Conservation (phyloP, 1,140 invertebrate genomes). For the Olivierus martensii region DNA sequence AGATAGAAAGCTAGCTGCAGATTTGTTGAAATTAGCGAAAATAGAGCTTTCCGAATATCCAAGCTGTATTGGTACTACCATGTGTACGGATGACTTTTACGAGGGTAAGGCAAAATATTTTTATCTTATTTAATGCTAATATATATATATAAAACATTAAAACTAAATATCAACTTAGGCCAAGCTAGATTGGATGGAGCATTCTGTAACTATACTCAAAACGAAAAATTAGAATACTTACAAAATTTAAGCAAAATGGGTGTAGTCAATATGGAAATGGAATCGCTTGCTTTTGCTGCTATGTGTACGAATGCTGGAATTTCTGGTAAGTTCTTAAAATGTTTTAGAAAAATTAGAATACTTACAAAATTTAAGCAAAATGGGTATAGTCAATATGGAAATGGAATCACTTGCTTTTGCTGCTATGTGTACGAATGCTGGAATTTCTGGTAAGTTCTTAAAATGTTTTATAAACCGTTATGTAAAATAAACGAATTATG, state of each 20-base stretch:
- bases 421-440: slow-evolving; percentile 84
- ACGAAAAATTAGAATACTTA: slow-evolving; percentile 81
- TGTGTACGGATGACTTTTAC: neutral
- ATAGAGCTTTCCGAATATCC: neutral
- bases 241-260: slow-evolving; percentile 56
- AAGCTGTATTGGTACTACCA: too few species aligned
- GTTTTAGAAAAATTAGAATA: slow-evolving; percentile 74
- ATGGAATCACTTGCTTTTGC: slow-evolving; percentile 93
- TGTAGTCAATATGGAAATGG: slow-evolving; percentile 97
- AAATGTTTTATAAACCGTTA: too few species aligned
- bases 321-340: slow-evolving; percentile 39
- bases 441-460: slow-evolving; percentile 51
- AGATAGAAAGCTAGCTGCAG: slow-evolving; percentile 58
- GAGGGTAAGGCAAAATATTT: too few species aligned
- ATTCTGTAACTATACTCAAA: slow-evolving; percentile 83
- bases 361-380: slow-evolving; percentile 53
- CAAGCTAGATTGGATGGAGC: slow-evolving; percentile 81
- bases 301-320: slow-evolving; percentile 89
- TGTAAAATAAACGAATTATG: too few species aligned
- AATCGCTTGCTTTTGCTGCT: slow-evolving; percentile 80
- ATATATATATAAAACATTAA: too few species aligned
- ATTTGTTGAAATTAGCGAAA: slow-evolving; percentile 36
- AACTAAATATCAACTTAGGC: neutral
- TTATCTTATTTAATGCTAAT: too few species aligned
- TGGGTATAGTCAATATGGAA: slow-evolving; percentile 89